These are phyloP conservation scores for Solen grandis DNA, from an alignment of 1,140 invertebrate species.

Conservation along the genomic window DNA sequence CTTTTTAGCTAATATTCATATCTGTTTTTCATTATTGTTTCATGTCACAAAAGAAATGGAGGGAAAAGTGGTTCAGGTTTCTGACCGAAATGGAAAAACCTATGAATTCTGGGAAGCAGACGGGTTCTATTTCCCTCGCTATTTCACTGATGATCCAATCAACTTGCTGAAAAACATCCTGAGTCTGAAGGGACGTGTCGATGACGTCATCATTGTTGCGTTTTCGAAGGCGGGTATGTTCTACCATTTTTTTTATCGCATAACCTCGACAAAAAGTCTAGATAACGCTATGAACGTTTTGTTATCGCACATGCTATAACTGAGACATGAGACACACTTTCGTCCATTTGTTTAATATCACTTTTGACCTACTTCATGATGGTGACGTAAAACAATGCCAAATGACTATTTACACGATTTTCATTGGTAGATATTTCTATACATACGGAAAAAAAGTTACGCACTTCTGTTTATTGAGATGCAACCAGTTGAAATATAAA, in stretches of 20 bases:
- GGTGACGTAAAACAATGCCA: not conserved
- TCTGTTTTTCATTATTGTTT: too few relatives aligned
- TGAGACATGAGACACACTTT: not conserved
- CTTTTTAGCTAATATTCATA: too few relatives aligned
- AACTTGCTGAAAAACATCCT: slow-evolving; percentile 7
- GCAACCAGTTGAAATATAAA: too few relatives aligned
- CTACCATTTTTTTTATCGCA: not conserved
- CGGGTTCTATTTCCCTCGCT: slow-evolving; percentile 30
- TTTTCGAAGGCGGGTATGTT: slow-evolving; percentile 70
- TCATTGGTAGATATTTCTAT: too few relatives aligned
- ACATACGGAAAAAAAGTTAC: too few relatives aligned
- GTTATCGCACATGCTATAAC: too few relatives aligned
- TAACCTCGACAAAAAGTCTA: not conserved
- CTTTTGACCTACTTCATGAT: not conserved
- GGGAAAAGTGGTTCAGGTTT: slow-evolving; percentile 9
- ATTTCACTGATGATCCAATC: slow-evolving; percentile 41
- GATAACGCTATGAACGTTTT: not conserved
- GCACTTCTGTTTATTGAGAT: too few relatives aligned
- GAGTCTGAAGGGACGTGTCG: slow-evolving; percentile 27
- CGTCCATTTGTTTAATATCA: not conserved
- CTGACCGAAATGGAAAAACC: slow-evolving; percentile 27
- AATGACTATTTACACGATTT: not conserved
- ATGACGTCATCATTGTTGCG: slow-evolving; percentile 69
- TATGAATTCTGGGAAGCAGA: slow-evolving; percentile 35
- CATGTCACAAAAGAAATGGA: too few relatives aligned